Evolutionary conservation across 2,888 invertebrate genomes (phyloP), one percentile per base, ranked within the genome.

Genomic region (Labia minor): DNA sequence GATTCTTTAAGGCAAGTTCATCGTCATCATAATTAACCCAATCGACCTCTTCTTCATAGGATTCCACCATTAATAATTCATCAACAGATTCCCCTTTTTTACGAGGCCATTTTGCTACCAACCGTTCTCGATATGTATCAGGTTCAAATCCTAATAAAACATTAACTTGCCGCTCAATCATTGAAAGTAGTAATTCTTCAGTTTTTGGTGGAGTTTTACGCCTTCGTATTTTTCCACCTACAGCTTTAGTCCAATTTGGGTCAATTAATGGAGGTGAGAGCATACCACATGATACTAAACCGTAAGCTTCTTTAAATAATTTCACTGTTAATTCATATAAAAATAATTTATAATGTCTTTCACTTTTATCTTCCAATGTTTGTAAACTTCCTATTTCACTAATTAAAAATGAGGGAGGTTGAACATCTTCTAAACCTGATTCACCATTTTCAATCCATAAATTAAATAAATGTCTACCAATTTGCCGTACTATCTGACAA

Each of bases 1-100:
- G 76, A 70, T 76, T 82, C 73, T 88, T 86, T 19, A 90, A 85
- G 37, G 84, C 81, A 19, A 83, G 77, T 75, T 89, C 89, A 73
- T 89, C 89, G 64, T 82, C 78, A 74, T 87, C 86, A 74, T 87
- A 89, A 74, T 86, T 86, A 1, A 85, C 85, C 89, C 90, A 90
- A 70, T 85, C 83, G 14, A 82, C 79, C 74, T 90, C 89, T 72
- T 89, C 89, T 65, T 84, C 84, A 71, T 84, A 85, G 65, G 86
- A 81, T 76, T 89, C 89, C 67, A 84, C 80, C 26, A 88, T 84
- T 67, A 89, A 78, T 67, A 89, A 81, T 72, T 86, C 86, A 49
- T 49, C 49, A 1, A 89, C 87, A 70, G 85, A 81, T 75, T 89
- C 88, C 62, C 85, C 77, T 71, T 85, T 84, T 72, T 86, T 86